These are phyloP conservation scores for Diabrotica undecimpunctata DNA, from an alignment of 1,140 invertebrate species.

Conservation along the genomic window DNA sequence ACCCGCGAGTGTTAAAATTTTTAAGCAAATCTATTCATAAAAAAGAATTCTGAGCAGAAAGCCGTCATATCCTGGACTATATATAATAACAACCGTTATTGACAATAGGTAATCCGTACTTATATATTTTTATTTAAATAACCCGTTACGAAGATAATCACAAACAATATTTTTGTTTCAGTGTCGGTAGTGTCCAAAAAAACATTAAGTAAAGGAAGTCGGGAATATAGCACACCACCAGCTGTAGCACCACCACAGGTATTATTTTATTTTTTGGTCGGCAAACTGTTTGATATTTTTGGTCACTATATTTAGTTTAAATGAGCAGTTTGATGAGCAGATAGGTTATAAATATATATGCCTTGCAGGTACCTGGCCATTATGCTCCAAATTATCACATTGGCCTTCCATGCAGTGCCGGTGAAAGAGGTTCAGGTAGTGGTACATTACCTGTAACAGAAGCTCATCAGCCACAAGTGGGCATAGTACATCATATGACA, in stretches of 20 bases:
- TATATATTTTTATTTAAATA: too few relatives aligned
- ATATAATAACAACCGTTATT: neutral
- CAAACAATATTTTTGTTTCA: slow-evolving; percentile 21
- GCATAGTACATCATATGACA: slow-evolving; percentile 69
- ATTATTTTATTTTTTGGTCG: too few relatives aligned
- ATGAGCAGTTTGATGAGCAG: too few relatives aligned
- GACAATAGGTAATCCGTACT: neutral
- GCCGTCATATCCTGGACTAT: too few relatives aligned
- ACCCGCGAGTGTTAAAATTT: too few relatives aligned
- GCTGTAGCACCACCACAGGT: slow-evolving; percentile 88
- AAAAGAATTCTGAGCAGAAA: too few relatives aligned
- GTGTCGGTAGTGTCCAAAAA: slow-evolving; percentile 41
- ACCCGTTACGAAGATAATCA: neutral
- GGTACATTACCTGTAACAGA: slow-evolving; percentile 69
- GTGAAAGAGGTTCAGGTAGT: slow-evolving; percentile 75
- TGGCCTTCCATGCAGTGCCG: slow-evolving; percentile 64
- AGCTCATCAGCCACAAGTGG: slow-evolving; percentile 53
- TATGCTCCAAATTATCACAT: slow-evolving; percentile 92
- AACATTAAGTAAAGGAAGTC: slow-evolving; percentile 46
- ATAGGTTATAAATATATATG: neutral
- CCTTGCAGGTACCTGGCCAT: slow-evolving; percentile 72
- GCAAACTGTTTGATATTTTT: neutral
- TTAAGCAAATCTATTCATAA: too few relatives aligned
- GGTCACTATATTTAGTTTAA: neutral
- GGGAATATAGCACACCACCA: slow-evolving; percentile 89